A percentile compares a stretch with the other conserved stretches of the same genome.
These are phyloP conservation scores for Apeltes quadracus DNA, from an alignment of 2,113 vertebrate genomes.

Conservation along the genomic window DNA sequence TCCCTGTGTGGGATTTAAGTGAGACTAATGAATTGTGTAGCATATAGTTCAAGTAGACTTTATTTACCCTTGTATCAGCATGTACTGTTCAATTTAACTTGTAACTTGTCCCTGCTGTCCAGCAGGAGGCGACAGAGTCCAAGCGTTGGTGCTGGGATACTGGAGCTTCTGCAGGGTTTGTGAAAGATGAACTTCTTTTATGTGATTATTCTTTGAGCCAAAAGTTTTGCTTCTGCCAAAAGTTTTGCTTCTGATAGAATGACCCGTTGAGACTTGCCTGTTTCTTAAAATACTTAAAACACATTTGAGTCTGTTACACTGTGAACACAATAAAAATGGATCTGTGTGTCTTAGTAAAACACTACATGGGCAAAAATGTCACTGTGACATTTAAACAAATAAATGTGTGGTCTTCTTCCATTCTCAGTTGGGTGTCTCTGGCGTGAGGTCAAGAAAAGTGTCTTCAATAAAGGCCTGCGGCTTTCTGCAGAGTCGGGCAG, in stretches of 20 bases:
- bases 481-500: constrained; percentile 45
- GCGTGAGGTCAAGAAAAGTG: constrained; percentile 9
- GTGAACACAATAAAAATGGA: constrained; percentile 6
- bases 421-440: constrained; percentile 20
- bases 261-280: not conserved
- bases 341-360: not conserved
- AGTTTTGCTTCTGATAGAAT: constrained; percentile 6
- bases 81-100: not conserved
- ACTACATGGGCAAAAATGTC: not conserved
- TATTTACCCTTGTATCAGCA: not conserved
- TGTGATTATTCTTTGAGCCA: constrained; percentile 5
- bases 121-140: constrained; percentile 76
- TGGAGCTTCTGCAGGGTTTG: constrained; percentile 15
- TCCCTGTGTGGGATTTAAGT: not conserved
- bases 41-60: not conserved
- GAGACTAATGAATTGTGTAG: not conserved
- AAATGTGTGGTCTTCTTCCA: constrained; percentile 5
- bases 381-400: not conserved
- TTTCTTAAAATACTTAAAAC: not conserved
- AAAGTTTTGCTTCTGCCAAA: not conserved
- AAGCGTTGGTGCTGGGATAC: constrained; percentile 9
- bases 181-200: constrained; percentile 17
- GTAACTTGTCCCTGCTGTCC: constrained; percentile 11
- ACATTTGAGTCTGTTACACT: constrained; percentile 18
- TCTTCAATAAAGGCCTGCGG: constrained; percentile 2